Conservation (phyloP, 2,888 invertebrate species). For the Eupeodes luniger region DNA sequence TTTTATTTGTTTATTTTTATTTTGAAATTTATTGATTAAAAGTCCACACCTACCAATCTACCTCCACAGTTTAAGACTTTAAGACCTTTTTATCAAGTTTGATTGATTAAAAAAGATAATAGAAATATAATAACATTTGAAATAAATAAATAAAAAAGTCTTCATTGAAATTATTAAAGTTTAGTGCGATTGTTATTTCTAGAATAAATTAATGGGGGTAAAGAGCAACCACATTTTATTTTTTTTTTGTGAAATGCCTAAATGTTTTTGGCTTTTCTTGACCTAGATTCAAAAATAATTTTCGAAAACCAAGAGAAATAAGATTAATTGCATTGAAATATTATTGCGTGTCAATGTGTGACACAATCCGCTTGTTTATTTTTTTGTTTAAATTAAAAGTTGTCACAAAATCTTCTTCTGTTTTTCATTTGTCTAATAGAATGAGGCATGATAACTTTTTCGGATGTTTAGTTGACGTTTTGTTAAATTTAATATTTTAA, state of each 20-base stretch:
- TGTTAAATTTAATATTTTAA: no score
- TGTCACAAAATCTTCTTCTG: no score
- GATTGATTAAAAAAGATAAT: conserved; percentile 9
- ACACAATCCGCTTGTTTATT: conserved; percentile 11
- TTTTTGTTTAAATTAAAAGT: neutral
- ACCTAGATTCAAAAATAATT: conserved; percentile 60
- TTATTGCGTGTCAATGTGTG: conserved; percentile 33
- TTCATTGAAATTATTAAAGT: neutral
- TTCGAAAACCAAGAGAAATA: neutral
- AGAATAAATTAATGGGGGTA: conserved; percentile 9
- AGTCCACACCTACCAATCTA: neutral
- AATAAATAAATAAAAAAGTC: neutral
- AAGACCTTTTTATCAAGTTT: neutral
- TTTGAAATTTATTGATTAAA: neutral
- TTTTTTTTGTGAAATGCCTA: neutral
- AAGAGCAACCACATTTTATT: neutral
- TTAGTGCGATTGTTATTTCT: neutral
- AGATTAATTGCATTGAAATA: conserved; percentile 19
- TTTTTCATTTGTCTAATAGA: no score
- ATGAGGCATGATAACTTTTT: no score
- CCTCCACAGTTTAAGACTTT: neutral
- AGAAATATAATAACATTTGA: neutral
- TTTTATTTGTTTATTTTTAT: conserved; percentile 13
- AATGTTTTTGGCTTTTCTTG: conserved; percentile 48
- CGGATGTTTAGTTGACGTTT: no score